Evolutionary conservation across 2,113 vertebrate genomes (phyloP), one percentile per base, ranked within the genome.

Genomic region (Micronisus gabar): DNA sequence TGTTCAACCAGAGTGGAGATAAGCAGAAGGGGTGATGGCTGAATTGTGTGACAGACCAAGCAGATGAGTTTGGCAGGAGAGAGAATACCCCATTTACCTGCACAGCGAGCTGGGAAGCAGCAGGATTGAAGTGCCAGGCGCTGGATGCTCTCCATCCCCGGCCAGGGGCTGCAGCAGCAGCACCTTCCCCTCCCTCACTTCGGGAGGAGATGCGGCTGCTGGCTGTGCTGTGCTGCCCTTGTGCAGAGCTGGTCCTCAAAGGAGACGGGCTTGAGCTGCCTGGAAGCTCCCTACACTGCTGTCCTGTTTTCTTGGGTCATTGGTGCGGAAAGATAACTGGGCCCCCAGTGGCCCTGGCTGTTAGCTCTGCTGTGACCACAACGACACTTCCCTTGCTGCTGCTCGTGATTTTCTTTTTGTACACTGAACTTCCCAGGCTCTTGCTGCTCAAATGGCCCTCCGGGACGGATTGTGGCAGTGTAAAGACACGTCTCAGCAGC

Each of bases 191-290:
- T 58, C 36, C 15, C 22, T 22, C 23, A 1, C 8, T 21, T 25
- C 0, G 4, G 21, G 59, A 32, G 50, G 53, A 53, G 32, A 43
- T 1, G 27, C 36, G 36, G 68, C 34, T 48, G 32, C 26, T 23
- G 36, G 5, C 0, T 6, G n/a, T 20, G 34, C 41, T 13, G 41
- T 10, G 61, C 36, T 29, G 30, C 15, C 2, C 1, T 71, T 27
- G 55, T 23, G 67, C 30, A 23, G 81, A 58, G 52, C 55, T 38
- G 65, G 34, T 52, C 45, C 74, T 53, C 27, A 2, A 9, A 3
- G 11, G 34, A 21, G 73, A 38, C 41, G 19, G 30, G 36, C 41
- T 32, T 3, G 25, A 22, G 66, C 19, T 16, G 36, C 36, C 43
- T 6, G 4, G 26, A 66, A 26, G 41, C 21, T 65, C 50, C 58